These are phyloP conservation scores for Rhinogobio ventralis DNA, from an alignment of 2,797 vertebrate genomes.

Conservation along the genomic window DNA sequence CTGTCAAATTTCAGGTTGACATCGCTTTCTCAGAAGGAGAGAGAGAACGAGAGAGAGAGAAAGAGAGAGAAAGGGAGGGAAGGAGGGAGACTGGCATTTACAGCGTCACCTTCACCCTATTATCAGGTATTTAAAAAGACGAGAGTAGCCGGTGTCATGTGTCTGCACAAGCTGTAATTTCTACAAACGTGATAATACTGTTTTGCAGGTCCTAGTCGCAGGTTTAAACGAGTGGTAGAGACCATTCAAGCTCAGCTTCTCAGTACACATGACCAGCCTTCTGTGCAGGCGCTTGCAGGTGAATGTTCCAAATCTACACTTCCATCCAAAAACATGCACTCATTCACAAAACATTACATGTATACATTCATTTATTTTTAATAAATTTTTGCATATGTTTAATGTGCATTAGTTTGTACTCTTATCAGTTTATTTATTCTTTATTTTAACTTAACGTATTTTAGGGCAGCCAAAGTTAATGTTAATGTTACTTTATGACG, in stretches of 20 bases:
- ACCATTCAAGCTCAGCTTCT: constrained; percentile 94
- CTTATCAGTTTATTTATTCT: not conserved
- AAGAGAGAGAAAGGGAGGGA: constrained; percentile 79
- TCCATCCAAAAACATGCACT: not conserved
- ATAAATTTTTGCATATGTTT: not conserved
- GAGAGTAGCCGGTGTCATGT: not conserved
- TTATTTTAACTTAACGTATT: not conserved
- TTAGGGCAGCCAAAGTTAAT: not conserved
- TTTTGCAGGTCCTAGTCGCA: constrained; percentile 87
- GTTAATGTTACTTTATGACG: not conserved
- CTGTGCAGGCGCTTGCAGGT: constrained; percentile 91
- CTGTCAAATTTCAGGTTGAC: constrained; percentile 94
- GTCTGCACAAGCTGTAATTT: not conserved
- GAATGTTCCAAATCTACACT: constrained; percentile 48
- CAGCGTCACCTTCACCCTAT: constrained; percentile 90
- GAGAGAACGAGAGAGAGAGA: constrained; percentile 76
- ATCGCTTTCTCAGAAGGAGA: constrained; percentile 89
- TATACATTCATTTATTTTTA: not conserved
- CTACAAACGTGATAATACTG: not conserved
- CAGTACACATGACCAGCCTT: constrained; percentile 92
- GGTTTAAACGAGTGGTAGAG: constrained; percentile 92
- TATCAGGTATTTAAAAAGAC: constrained; percentile 79
- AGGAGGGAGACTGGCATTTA: constrained; percentile 85
- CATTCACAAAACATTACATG: not conserved
- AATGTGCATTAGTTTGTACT: not conserved